Evolutionary conservation across 1,140 invertebrate genomes (phyloP), one percentile per base, ranked within the genome.

Genomic region (Drosophila sturtevanti): DNA sequence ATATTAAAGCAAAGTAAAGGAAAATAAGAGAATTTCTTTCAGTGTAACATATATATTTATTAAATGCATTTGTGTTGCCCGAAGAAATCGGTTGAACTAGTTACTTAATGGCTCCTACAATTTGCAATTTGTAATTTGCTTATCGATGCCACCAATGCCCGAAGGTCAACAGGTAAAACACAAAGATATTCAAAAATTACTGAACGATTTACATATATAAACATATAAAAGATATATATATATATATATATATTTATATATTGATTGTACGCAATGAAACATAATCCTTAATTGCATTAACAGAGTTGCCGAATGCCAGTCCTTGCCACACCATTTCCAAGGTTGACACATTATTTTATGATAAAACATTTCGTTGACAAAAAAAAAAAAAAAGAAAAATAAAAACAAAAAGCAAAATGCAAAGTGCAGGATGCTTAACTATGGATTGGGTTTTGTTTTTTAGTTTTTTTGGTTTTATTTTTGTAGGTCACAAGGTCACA

Each of bases 401-500:
- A 71, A 41, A 48, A 21, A 61, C 31, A 60, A 61, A 63, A 44
- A 6, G 37, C 41, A 55, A 78, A 68, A 79, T 73, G 69, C 69
- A 73, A 73, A 64, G 56, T 61, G 70, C 59, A 48, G 55, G 27
- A 63, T 60, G 61, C 68, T 37, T 22, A 37, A 41, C 24, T 77
- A 69, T 64, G 2, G 22, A 24, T 31, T 31, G 3, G 0, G 5
- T 31, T 31, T 31, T 31, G 0, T 4, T 31, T 31, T 31, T 31
- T 31, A 6, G 0, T 31, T 1, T 1, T 31, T 31, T 31, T 31
- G 4, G 0, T 24, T 35, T 51, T 41, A 21, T 38, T 85, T 70
- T 85, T 86, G 77, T 80, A 68, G 81, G 81, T 84, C 76, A 63
- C 77, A 77, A 85, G 81, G 77, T 85, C 73, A 54, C 73, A 48